phyloP scores from a whole-genome alignment of 2,797 vertebrate genomes.

The Atherinosoma microstoma region DNA sequence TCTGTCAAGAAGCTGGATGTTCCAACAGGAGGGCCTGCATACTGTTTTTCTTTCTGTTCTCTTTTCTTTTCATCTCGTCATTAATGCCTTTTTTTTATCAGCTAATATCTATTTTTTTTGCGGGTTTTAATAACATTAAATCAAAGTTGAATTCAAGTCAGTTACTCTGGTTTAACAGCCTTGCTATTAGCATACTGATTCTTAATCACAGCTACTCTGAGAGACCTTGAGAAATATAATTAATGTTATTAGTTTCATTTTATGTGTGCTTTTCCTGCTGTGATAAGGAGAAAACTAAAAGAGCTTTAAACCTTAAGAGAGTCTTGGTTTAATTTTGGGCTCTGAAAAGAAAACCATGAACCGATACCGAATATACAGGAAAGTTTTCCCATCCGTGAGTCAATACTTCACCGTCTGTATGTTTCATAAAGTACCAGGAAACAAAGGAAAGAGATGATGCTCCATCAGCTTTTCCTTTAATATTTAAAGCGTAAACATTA shows the following conservation, averaged over 20 bases:
- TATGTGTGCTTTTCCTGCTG: constrained; percentile 12
- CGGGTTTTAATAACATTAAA: constrained; percentile 20
- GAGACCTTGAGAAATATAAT: constrained; percentile 20
- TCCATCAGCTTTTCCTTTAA: constrained; percentile 22
- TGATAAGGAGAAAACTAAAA: neutral
- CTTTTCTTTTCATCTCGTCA: neutral
- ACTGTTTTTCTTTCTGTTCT: neutral
- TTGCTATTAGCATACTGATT: constrained; percentile 11
- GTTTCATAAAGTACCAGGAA: constrained; percentile 13
- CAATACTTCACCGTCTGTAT: neutral
- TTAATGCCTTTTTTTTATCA: neutral
- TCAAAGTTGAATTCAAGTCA: neutral
- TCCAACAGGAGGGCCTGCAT: neutral
- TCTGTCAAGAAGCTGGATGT: constrained; percentile 2
- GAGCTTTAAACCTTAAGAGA: neutral
- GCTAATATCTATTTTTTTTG: neutral
- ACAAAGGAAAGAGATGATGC: neutral
- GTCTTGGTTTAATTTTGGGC: constrained; percentile 12
- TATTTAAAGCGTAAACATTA: constrained; percentile 32
- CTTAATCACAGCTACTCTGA: constrained; percentile 3
- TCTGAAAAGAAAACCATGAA: constrained; percentile 3
- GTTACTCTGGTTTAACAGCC: constrained; percentile 7
- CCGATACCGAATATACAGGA: neutral
- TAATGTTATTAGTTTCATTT: constrained; percentile 22
- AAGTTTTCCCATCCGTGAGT: neutral